Base-by-base conservation (phyloP, 2,888 invertebrate genomes). In the Strigamia transsilvanica region DNA sequence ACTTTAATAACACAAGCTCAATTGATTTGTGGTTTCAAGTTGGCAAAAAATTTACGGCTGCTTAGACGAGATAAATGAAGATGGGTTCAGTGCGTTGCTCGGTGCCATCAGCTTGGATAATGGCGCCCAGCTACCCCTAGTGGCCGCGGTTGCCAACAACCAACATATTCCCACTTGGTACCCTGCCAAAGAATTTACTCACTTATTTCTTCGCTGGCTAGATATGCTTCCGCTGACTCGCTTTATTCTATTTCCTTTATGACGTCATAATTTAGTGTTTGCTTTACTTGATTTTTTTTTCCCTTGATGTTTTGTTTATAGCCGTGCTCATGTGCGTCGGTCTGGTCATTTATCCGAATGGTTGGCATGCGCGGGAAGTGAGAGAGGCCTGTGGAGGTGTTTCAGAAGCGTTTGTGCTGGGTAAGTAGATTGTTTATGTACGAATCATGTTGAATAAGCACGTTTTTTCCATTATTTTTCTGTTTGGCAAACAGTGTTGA, bases 321-420 rank as follows among this genome's bases (percentile, higher is more conserved):
- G 91, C 90, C 83, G 86, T 90, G 84, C 88, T 91, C 85, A 90
- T 92, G 84, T 88, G 90, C 84, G 88, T 89, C 51, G 92, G 91
- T 32, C 89, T 90, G 82, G 90, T 90, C 80, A 88, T 92, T 84
- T 92, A 91, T 87, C 91, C 92, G 27, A 87, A 91, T 82, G 92
- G 92, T 84, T 92, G 91, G 91, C 91, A 91, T 86, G 91, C 91
- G 86, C 88, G 90, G 83, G 91, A 92, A 88, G 91, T 92, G 73
- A 88, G 89, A 85, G 91, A 92, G 86, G 91, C 91, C 84, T 92
- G 92, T 85, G 91, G 91, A 80, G 89, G 89, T 84, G 87, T 88
- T 82, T 90, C 91, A 80, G 90, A 90, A 84, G 89, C 90, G 84
- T 92, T 91, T 87, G 89, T 90, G 86, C 88, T 92, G 85, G 92